phyloP scores from a whole-genome alignment of 2,797 vertebrate species.

The Ficedula albicollis region DNA sequence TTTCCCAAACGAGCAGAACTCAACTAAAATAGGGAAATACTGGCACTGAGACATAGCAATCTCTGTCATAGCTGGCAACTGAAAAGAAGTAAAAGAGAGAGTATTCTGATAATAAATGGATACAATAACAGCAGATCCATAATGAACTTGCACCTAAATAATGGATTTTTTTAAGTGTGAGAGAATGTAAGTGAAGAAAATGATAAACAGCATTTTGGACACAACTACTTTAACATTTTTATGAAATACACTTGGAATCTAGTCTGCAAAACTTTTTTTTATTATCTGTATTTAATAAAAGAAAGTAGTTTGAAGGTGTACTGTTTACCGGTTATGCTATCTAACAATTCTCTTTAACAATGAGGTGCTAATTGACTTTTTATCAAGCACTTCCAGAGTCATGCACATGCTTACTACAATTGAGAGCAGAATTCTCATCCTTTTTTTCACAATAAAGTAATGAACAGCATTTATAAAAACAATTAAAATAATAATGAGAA shows the following conservation, averaged over 20 bases:
- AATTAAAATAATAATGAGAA: not conserved
- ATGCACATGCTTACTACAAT: not conserved
- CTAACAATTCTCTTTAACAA: not conserved
- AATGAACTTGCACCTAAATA: not conserved
- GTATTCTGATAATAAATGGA: not conserved
- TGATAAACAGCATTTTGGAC: fast-evolving
- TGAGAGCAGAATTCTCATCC: not conserved
- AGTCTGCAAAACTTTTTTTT: not conserved
- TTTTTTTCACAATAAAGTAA: not conserved
- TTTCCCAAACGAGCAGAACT: not conserved
- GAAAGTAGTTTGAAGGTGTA: not conserved
- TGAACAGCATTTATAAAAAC: not conserved
- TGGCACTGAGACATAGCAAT: not conserved
- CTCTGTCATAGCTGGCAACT: not conserved
- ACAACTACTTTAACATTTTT: not conserved
- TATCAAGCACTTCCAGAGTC: not conserved
- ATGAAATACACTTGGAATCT: not conserved
- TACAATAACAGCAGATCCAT: not conserved
- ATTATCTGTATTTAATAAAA: not conserved
- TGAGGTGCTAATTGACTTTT: not conserved
- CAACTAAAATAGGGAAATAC: not conserved
- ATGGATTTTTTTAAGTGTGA: fast-evolving
- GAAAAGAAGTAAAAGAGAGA: not conserved
- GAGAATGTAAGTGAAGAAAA: not conserved
- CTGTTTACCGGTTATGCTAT: not conserved